Conservation (phyloP, 2,113 vertebrate genomes). For the Agapornis roseicollis region DNA sequence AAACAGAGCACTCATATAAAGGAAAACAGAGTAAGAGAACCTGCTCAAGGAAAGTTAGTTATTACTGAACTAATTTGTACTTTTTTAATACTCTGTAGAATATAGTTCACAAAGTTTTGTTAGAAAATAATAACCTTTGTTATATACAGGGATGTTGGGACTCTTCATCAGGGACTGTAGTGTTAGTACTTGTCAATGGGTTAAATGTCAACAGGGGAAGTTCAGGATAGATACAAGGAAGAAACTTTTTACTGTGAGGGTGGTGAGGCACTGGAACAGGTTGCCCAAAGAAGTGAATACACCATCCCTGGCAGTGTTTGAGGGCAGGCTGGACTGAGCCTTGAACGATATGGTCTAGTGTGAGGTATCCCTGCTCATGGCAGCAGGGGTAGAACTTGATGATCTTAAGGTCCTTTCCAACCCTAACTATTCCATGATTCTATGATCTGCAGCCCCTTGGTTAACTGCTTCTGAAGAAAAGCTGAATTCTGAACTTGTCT, state of each 20-base stretch:
- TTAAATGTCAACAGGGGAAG: not conserved
- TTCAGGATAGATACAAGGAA: not conserved
- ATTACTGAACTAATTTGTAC: not conserved
- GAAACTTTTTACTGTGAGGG: not conserved
- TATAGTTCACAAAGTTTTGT: not conserved
- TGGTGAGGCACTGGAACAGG: not conserved
- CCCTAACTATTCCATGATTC: not conserved
- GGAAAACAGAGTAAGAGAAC: not conserved
- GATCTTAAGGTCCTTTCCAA: not conserved
- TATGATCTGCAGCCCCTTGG: not conserved
- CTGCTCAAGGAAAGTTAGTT: not conserved
- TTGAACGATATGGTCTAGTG: not conserved
- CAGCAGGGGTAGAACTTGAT: not conserved
- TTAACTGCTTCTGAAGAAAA: not conserved
- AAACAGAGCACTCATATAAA: not conserved
- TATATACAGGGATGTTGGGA: not conserved
- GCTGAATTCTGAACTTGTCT: not conserved
- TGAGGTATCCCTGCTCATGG: not conserved
- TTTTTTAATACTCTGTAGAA: not conserved
- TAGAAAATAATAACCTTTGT: not conserved
- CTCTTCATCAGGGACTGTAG: not conserved
- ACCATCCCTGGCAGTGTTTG: not conserved
- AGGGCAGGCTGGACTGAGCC: not conserved
- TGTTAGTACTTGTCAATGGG: not conserved
- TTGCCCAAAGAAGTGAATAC: not conserved